Percentiles rank a stretch among this genome's conserved stretches.
Evolutionary conservation across 2,797 vertebrate species (phyloP).

Genomic region (Salarias fasciatus): DNA sequence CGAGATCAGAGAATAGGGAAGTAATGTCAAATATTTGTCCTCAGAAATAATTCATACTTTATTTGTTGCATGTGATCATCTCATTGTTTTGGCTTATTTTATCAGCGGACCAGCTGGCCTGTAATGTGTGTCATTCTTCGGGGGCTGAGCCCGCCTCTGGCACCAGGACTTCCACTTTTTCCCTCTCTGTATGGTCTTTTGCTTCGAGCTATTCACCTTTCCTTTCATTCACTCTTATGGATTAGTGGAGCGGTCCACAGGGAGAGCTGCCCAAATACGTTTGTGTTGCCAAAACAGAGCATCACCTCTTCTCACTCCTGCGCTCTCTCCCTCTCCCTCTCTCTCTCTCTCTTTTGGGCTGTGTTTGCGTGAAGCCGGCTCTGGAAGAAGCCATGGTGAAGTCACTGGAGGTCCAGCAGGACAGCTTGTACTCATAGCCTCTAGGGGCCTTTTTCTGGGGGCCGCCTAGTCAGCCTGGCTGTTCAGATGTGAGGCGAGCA

Average conservation of each 20-base stretch:
- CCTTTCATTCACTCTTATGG: conserved; percentile 61
- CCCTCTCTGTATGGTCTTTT: conserved; percentile 36
- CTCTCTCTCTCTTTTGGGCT: neutral
- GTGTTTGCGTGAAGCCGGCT: conserved; percentile 43
- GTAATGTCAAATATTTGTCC: conserved; percentile 81
- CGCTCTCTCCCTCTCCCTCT: conserved; percentile 13
- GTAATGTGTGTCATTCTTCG: conserved; percentile 61
- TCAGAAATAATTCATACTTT: conserved; percentile 73
- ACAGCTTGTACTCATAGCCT: conserved; percentile 82
- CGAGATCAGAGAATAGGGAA: conserved; percentile 71
- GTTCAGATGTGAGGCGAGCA: conserved; percentile 83
- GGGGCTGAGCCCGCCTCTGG: conserved; percentile 64
- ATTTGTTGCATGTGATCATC: conserved; percentile 74
- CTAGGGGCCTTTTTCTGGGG: conserved; percentile 76
- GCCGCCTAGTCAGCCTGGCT: conserved; percentile 83
- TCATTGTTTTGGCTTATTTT: conserved; percentile 71
- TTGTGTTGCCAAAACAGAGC: conserved; percentile 70
- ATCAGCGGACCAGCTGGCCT: conserved; percentile 66
- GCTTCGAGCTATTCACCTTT: conserved; percentile 61
- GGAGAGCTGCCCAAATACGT: conserved; percentile 69
- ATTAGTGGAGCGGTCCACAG: conserved; percentile 63
- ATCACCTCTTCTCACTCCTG: conserved; percentile 46
- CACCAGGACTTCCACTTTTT: conserved; percentile 40
- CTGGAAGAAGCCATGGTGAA: conserved; percentile 56
- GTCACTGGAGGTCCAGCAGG: conserved; percentile 78